Percentiles rank a stretch among this genome's conserved stretches.
Evolutionary conservation across 1,140 invertebrate genomes (phyloP).

Genomic region (Orchesella cincta): DNA sequence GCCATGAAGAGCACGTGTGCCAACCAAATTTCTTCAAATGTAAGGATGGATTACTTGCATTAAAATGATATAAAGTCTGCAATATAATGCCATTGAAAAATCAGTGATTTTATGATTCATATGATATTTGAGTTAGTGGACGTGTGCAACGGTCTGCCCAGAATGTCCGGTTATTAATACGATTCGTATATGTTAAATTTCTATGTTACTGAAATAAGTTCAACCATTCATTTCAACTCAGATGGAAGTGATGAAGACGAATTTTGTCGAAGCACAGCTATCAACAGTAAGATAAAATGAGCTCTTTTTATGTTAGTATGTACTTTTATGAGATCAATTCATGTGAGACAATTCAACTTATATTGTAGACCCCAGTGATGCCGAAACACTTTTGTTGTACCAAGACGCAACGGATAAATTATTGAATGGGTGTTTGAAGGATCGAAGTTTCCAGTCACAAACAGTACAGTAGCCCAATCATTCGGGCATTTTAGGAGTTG

Average conservation of each 20-base stretch:
- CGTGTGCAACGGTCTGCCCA: conserved; percentile 60
- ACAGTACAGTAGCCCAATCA: conserved; percentile 56
- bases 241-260: conserved; percentile 58
- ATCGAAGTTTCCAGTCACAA: conserved; percentile 56
- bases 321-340: too few relatives aligned
- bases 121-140: conserved; percentile 55
- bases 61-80: background rate
- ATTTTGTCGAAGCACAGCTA: conserved; percentile 60
- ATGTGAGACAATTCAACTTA: too few relatives aligned
- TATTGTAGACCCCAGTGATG: too few relatives aligned
- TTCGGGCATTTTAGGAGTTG: conserved; percentile 60
- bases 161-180: too few relatives aligned
- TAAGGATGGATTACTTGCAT: conserved; percentile 60
- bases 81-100: too few relatives aligned
- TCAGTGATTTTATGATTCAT: too few relatives aligned
- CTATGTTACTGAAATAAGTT: too few relatives aligned
- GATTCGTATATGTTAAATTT: too few relatives aligned
- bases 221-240: too few relatives aligned
- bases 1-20: conserved; percentile 57
- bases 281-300: too few relatives aligned
- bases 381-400: conserved; percentile 61
- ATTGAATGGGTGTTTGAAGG: conserved; percentile 62
- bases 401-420: conserved; percentile 61
- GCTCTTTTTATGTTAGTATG: too few relatives aligned
- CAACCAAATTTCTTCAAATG: conserved; percentile 65